A percentile compares a stretch with the other conserved stretches of the same genome.
Evolutionary conservation across 2,113 vertebrate species (phyloP).

Genomic region (Herpailurus yagouaroundi): DNA sequence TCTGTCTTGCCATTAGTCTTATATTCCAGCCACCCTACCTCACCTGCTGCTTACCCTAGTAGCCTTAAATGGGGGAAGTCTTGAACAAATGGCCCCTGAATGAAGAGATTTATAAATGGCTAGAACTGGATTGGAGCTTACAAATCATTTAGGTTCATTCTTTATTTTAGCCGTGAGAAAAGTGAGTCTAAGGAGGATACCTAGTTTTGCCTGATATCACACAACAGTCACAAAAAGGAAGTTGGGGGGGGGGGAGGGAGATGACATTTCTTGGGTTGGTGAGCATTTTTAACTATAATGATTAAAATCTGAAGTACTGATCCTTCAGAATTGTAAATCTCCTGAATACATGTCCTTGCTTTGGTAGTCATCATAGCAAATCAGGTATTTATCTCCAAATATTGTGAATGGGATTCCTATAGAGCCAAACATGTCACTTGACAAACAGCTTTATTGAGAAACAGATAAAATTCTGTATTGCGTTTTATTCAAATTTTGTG

Average conservation of each 20-base stretch:
- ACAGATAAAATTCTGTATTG: background rate
- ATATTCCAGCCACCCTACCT: background rate
- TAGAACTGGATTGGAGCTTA: background rate
- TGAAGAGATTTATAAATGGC: background rate
- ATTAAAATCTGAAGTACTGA: background rate
- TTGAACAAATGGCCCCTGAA: background rate
- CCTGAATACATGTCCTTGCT: background rate
- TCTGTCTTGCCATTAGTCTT: background rate
- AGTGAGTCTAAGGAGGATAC: background rate
- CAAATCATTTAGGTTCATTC: conserved; percentile 13
- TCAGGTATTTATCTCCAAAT: background rate
- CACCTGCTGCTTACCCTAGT: background rate
- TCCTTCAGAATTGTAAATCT: conserved; percentile 30
- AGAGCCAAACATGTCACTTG: background rate
- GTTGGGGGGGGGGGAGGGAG: background rate
- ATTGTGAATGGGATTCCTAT: background rate
- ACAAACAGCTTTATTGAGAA: background rate
- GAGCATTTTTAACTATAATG: background rate
- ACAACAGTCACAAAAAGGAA: background rate
- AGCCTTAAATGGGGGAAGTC: background rate
- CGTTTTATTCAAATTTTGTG: background rate
- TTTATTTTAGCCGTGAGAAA: conserved; percentile 3
- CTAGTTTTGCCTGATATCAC: background rate
- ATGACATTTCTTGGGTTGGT: background rate
- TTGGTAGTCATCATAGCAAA: background rate